Evolutionary conservation across 2,113 vertebrate species (phyloP).

Genomic region (Natator depressus): DNA sequence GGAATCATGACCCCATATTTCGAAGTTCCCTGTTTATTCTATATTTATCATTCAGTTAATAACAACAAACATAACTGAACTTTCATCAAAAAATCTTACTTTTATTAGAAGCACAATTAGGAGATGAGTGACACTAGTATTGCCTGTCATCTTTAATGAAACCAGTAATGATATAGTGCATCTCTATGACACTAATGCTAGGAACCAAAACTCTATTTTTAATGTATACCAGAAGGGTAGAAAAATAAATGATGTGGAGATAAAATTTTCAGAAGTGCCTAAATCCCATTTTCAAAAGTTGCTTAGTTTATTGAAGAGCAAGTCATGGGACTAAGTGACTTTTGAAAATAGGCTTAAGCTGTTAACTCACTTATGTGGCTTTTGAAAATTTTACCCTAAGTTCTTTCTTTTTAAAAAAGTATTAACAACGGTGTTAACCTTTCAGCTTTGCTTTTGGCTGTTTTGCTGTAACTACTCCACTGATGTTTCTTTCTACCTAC

Average conservation of each 20-base stretch:
- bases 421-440: not conserved
- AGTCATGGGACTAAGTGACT: not conserved
- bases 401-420: not conserved
- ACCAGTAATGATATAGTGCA: not conserved
- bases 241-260: not conserved
- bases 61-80: not conserved
- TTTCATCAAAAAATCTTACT: not conserved
- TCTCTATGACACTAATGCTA: not conserved
- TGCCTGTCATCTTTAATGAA: not conserved
- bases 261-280: not conserved
- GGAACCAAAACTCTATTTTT: not conserved
- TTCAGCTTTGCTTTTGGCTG: not conserved
- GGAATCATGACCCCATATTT: not conserved
- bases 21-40: rapidly evolving
- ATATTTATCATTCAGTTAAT: not conserved
- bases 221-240: not conserved
- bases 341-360: not conserved
- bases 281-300: not conserved
- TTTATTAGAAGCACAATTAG: not conserved
- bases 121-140: not conserved
- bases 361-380: not conserved
- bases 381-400: not conserved
- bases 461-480: not conserved
- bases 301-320: not conserved
- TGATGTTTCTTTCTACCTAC: not conserved